Evolutionary conservation across 2,888 invertebrate species (phyloP).

Genomic region (Ernsta delagoae): DNA sequence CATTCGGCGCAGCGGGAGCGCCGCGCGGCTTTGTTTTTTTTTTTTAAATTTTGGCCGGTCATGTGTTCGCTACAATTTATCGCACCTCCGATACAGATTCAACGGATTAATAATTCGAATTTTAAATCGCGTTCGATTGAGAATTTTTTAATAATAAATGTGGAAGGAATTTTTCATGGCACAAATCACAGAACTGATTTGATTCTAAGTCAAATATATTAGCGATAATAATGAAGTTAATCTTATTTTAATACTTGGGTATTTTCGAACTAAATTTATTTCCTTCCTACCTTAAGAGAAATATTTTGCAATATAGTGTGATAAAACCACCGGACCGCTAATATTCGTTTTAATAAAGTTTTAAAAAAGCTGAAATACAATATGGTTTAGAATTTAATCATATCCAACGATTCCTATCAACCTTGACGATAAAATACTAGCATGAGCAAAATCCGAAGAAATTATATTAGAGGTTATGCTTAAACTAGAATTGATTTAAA

Average conservation of each 20-base stretch:
- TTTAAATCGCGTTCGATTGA: constrained; percentile 29
- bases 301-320: too few species aligned
- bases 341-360: too few species aligned
- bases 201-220: too few species aligned
- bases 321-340: too few species aligned
- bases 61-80: constrained; percentile 28
- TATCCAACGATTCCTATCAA: not conserved
- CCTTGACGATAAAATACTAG: not conserved
- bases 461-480: constrained; percentile 8
- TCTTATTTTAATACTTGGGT: too few species aligned
- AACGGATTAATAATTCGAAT: constrained; percentile 34
- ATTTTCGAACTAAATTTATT: too few species aligned
- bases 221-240: too few species aligned
- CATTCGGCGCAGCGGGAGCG: constrained; percentile 35
- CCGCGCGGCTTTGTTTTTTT: constrained; percentile 25
- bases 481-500: constrained; percentile 29
- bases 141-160: not conserved
- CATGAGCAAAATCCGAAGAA: not conserved
- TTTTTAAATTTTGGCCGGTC: constrained; percentile 18
- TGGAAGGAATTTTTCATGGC: not conserved
- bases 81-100: constrained; percentile 24
- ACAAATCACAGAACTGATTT: too few species aligned
- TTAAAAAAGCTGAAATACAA: not conserved
- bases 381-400: not conserved
- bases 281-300: too few species aligned